Conservation (phyloP, 2,888 invertebrate species). For the Chalcosyrphus nemorum region DNA sequence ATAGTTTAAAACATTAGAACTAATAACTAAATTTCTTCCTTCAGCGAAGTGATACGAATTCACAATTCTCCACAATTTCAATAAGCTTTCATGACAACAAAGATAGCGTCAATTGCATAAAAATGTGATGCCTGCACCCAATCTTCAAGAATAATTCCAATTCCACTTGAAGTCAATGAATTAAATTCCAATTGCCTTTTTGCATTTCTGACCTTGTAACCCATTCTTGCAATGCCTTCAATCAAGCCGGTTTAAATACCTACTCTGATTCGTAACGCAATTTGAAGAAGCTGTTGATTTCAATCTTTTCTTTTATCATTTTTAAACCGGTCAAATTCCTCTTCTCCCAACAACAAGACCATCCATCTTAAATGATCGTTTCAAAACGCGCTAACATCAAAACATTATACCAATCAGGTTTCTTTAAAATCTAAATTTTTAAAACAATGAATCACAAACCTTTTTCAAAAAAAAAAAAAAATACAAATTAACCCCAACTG, state of each 20-base stretch:
- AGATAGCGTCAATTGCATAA: too few relatives aligned
- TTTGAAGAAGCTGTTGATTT: background rate
- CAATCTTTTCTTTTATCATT: background rate
- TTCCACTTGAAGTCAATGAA: too few relatives aligned
- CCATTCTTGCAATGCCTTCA: background rate
- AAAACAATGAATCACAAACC: background rate
- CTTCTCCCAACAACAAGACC: background rate
- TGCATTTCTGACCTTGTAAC: too few relatives aligned
- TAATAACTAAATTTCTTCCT: too few relatives aligned
- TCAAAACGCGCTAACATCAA: background rate
- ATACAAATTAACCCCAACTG: slow-evolving; percentile 38
- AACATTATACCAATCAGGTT: background rate
- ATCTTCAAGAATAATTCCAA: too few relatives aligned
- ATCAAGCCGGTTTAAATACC: background rate
- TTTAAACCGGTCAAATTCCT: background rate
- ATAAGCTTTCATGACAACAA: too few relatives aligned
- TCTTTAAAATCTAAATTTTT: background rate
- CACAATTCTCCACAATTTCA: too few relatives aligned
- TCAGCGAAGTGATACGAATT: too few relatives aligned
- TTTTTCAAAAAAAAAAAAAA: too few relatives aligned
- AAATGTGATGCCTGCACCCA: too few relatives aligned
- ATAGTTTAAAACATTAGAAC: too few relatives aligned
- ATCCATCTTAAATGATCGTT: background rate
- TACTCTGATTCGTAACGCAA: background rate
- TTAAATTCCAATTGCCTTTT: too few relatives aligned